Conservation (phyloP, 2,113 vertebrate species). For the Hippocampus comes region DNA sequence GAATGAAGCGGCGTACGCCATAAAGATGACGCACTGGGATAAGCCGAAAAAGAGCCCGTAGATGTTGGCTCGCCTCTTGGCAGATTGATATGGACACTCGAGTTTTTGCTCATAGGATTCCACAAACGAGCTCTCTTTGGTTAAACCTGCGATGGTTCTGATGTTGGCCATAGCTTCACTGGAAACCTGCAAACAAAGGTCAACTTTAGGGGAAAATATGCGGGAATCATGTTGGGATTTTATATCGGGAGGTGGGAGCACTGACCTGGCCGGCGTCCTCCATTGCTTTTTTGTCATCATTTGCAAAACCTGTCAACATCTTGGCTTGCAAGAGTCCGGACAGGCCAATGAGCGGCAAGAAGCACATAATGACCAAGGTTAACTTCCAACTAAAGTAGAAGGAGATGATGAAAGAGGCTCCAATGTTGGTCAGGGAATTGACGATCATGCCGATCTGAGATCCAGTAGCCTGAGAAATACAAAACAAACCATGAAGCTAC, state of each 20-base stretch:
- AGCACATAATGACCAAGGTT: slow-evolving; percentile 72
- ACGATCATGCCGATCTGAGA: slow-evolving; percentile 77
- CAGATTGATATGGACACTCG: slow-evolving; percentile 59
- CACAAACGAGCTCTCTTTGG: slow-evolving; percentile 72
- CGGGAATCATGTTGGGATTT: not conserved
- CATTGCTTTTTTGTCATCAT: slow-evolving; percentile 70
- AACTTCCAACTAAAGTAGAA: slow-evolving; percentile 79
- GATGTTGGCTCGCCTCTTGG: slow-evolving; percentile 67
- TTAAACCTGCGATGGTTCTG: slow-evolving; percentile 74
- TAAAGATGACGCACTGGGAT: slow-evolving; percentile 70
- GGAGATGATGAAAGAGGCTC: slow-evolving; percentile 71
- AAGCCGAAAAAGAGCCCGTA: slow-evolving; percentile 75
- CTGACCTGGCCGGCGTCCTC: slow-evolving; percentile 72
- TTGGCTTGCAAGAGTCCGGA: slow-evolving; percentile 71
- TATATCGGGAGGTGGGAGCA: not conserved
- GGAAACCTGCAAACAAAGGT: slow-evolving; percentile 62
- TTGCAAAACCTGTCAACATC: slow-evolving; percentile 76
- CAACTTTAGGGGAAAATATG: not conserved
- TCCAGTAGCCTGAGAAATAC: slow-evolving; percentile 69
- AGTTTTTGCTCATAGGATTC: slow-evolving; percentile 65
- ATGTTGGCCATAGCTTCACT: slow-evolving; percentile 75
- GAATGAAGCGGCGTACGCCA: slow-evolving; percentile 74
- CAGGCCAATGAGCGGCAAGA: slow-evolving; percentile 71
- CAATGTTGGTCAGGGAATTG: slow-evolving; percentile 71
- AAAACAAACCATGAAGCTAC: not conserved